These are phyloP conservation scores for Erpetoichthys calabaricus DNA, from an alignment of 2,797 vertebrate genomes.

Conservation along the genomic window DNA sequence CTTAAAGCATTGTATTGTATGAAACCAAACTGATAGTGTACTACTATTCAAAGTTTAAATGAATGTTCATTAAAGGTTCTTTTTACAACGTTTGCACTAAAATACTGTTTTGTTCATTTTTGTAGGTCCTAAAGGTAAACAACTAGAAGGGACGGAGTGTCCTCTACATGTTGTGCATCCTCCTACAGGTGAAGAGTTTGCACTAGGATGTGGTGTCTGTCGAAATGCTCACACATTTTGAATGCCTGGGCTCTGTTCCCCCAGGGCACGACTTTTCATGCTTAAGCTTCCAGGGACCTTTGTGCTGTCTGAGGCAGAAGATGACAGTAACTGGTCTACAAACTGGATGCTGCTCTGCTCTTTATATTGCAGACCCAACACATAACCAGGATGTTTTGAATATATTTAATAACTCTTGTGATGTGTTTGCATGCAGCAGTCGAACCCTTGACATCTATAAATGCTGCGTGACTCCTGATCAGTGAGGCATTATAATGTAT, in stretches of 20 bases:
- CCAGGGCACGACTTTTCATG: slow-evolving; percentile 7
- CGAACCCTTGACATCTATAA: slow-evolving; percentile 78
- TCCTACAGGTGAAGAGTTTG: slow-evolving; percentile 94
- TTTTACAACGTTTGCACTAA: no score
- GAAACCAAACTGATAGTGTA: no score
- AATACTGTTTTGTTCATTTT: no score
- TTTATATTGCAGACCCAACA: slow-evolving; percentile 18
- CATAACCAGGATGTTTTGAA: slow-evolving; percentile 19
- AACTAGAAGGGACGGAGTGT: slow-evolving; percentile 93
- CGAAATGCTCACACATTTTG: slow-evolving; percentile 98
- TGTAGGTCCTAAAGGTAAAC: slow-evolving; percentile 94
- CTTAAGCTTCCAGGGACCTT: slow-evolving; percentile 4
- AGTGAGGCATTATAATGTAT: slow-evolving; percentile 57
- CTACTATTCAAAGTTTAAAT: no score
- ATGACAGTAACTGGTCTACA: no score
- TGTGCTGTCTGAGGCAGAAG: slow-evolving; percentile 12
- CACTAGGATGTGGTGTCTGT: slow-evolving; percentile 94
- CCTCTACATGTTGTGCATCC: slow-evolving; percentile 96
- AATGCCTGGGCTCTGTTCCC: slow-evolving; percentile 27
- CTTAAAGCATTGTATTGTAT: no score
- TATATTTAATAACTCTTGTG: slow-evolving; percentile 52
- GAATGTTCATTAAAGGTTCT: no score
- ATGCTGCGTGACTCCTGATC: slow-evolving; percentile 76
- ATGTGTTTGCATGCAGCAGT: slow-evolving; percentile 97
- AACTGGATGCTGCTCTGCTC: background rate